phyloP scores from a whole-genome alignment of 2,888 invertebrate genomes.

The Amphimallon solstitiale region DNA sequence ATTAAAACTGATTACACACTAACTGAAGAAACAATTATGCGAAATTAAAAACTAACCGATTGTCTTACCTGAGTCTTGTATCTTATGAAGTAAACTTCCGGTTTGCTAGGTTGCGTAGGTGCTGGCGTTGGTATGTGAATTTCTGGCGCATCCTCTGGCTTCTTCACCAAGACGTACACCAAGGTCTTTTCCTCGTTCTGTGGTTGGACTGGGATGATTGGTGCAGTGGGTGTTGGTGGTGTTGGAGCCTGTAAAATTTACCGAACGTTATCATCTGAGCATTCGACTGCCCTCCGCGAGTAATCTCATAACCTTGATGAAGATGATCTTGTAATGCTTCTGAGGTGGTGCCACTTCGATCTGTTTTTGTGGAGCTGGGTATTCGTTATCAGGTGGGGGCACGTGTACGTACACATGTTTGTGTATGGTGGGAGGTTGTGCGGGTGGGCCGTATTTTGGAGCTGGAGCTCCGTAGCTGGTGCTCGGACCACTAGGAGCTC shows the following conservation, averaged over 20 bases:
- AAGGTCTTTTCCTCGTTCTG: slow-evolving; percentile 91
- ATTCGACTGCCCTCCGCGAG: not conserved
- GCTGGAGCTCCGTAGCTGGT: slow-evolving; percentile 66
- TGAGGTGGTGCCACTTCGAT: slow-evolving; percentile 71
- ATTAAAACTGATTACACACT: too few relatives aligned
- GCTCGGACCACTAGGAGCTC: slow-evolving; percentile 63
- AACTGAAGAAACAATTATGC: too few relatives aligned
- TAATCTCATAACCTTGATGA: slow-evolving; percentile 72
- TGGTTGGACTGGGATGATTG: slow-evolving; percentile 82
- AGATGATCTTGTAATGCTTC: slow-evolving; percentile 86
- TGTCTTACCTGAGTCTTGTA: slow-evolving; percentile 80
- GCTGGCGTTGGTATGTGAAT: slow-evolving; percentile 81
- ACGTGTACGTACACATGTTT: slow-evolving; percentile 93
- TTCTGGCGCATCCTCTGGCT: slow-evolving; percentile 85
- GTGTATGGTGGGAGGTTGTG: slow-evolving; percentile 81
- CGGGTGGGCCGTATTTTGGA: slow-evolving; percentile 77
- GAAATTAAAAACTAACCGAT: too few relatives aligned
- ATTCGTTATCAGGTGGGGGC: slow-evolving; percentile 86
- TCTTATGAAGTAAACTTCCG: slow-evolving; percentile 91
- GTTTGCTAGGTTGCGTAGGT: slow-evolving; percentile 88
- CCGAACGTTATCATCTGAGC: slow-evolving; percentile 53
- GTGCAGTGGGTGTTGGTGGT: slow-evolving; percentile 83
- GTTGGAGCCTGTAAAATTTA: slow-evolving; percentile 90
- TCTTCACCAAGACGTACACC: slow-evolving; percentile 89
- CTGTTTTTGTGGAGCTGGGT: slow-evolving; percentile 72